Evolutionary conservation across 2,888 invertebrate genomes (phyloP).

Genomic region (Catocala nupta): DNA sequence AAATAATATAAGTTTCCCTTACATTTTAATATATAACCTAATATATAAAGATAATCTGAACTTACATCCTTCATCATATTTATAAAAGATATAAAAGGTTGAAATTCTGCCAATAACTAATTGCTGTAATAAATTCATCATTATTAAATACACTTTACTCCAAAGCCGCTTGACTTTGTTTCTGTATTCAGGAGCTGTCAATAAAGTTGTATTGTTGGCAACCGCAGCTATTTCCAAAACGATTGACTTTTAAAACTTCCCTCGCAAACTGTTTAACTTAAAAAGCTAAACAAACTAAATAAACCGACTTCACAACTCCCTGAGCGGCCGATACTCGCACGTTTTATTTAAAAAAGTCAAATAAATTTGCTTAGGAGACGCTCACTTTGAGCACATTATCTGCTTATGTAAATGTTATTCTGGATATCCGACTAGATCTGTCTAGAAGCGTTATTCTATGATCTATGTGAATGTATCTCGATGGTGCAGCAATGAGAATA

Average conservation of each 20-base stretch:
- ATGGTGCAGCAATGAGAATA: no score
- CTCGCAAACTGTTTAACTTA: constrained; percentile 12
- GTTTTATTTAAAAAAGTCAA: constrained; percentile 1
- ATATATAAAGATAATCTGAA: no score
- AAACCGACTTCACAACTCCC: constrained; percentile 13
- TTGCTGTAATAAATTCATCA: no score
- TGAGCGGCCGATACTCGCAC: constrained; percentile 4
- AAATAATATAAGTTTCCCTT: no score
- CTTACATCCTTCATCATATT: no score
- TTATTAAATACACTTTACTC: no score
- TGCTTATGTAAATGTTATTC: background rate
- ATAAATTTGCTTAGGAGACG: constrained; percentile 3
- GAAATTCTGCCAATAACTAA: no score
- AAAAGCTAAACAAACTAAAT: constrained; percentile 16
- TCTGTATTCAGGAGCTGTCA: background rate
- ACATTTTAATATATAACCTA: no score
- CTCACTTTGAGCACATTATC: background rate
- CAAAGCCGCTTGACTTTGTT: no score
- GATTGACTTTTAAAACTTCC: constrained; percentile 13
- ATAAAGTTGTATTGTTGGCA: background rate
- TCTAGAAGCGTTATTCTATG: no score
- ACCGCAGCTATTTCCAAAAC: constrained; percentile 6
- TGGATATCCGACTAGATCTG: background rate
- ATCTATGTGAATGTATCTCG: no score
- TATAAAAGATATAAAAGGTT: no score